phyloP scores from a whole-genome alignment of 2,888 invertebrate genomes.

The Nephrotoma appendiculata region DNA sequence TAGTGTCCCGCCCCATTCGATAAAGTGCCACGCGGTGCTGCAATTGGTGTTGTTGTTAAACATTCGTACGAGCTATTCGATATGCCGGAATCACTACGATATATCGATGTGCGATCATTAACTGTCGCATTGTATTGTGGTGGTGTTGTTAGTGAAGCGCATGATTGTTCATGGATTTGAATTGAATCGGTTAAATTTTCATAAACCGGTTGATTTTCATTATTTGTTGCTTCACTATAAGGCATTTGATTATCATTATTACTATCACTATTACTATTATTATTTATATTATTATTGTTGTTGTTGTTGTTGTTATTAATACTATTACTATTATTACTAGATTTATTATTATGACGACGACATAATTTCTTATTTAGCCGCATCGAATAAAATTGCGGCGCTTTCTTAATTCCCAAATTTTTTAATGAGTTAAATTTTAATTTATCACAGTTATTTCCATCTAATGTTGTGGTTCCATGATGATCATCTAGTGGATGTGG shows the following conservation, averaged over 20 bases:
- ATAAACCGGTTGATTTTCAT: conserved; percentile 31
- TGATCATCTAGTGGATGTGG: not conserved
- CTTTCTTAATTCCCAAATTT: conserved; percentile 14
- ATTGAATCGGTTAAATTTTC: conserved; percentile 53
- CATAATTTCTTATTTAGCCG: conserved; percentile 24
- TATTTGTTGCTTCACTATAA: conserved; percentile 6
- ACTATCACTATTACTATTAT: conserved; percentile 29
- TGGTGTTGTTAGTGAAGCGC: conserved; percentile 6
- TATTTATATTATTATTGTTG: not conserved
- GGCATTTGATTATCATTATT: conserved; percentile 12
- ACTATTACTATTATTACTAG: not conserved
- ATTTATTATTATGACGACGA: conserved; percentile 20
- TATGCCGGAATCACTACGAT: conserved; percentile 32
- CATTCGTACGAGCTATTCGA: conserved; percentile 38
- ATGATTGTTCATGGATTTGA: conserved; percentile 40
- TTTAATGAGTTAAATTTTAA: conserved; percentile 28
- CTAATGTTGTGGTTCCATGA: conserved; percentile 16
- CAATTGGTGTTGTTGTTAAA: conserved; percentile 40
- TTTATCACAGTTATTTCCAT: conserved; percentile 4
- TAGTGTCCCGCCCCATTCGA: conserved; percentile 20
- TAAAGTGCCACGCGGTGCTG: conserved; percentile 41
- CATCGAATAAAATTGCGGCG: conserved; percentile 16
- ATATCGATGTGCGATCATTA: conserved; percentile 27
- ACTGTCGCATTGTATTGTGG: conserved; percentile 8
- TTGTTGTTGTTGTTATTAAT: too few species aligned